Conservation (phyloP, 2,113 vertebrate species). For the Pedetes capensis region DNA sequence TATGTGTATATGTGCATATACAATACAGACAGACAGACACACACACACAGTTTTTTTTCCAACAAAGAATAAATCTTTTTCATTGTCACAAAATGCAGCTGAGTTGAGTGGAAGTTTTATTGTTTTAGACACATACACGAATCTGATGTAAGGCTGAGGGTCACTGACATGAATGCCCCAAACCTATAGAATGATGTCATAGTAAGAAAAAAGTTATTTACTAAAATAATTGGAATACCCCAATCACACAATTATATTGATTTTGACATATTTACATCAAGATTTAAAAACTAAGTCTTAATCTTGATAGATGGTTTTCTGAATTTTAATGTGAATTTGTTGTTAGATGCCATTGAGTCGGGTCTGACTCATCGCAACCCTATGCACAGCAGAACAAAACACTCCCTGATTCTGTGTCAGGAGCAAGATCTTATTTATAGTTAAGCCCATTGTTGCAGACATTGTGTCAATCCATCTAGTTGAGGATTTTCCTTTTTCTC, state of each 20-base stretch:
- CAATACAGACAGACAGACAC: too few species aligned
- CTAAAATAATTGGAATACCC: conserved; percentile 39
- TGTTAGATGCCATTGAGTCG: too few species aligned
- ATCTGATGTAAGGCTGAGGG: neutral
- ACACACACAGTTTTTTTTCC: conserved; percentile 48
- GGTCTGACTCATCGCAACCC: too few species aligned
- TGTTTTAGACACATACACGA: neutral
- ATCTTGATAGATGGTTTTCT: neutral
- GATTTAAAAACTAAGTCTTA: conserved; percentile 25
- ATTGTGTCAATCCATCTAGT: too few species aligned
- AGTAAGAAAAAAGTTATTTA: conserved; percentile 29
- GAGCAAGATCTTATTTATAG: too few species aligned
- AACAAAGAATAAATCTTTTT: neutral
- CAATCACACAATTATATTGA: neutral
- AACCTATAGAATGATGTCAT: neutral
- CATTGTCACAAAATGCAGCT: neutral
- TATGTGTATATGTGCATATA: too few species aligned
- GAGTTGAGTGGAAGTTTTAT: conserved; percentile 23
- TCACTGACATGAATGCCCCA: neutral
- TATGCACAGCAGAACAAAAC: too few species aligned
- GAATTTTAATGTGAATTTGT: too few species aligned
- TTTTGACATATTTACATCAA: conserved; percentile 46
- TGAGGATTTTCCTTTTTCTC: too few species aligned
- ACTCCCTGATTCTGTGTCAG: too few species aligned
- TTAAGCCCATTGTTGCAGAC: too few species aligned